Base-by-base conservation (phyloP, 1,140 invertebrate species). In the Lysiphlebus fabarum region DNA sequence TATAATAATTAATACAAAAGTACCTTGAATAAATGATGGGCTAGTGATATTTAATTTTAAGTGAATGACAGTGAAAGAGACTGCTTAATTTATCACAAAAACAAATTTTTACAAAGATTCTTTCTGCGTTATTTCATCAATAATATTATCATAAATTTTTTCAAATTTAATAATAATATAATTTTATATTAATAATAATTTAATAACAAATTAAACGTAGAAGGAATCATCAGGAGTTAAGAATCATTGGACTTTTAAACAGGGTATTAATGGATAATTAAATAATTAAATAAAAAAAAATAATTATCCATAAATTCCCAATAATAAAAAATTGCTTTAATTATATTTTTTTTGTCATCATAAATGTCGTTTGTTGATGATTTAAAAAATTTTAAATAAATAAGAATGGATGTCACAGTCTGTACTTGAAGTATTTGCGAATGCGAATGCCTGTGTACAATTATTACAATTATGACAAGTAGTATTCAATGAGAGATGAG, bases 21-120 rank as follows among this genome's bases (percentile, higher is more conserved):
- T 62, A 62, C 56, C 61, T 62, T 58, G 61, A 55, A 62, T 62
- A 62, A 62, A 62, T 62, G 17, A 17, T 17, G 61, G 56, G 61
- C 61, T 62, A 58, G 61, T 62, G 61, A 62, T 62, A 58, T 37
- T 57, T 48, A 62, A 56, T 56, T 17, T 14, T 50, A 62, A 58
- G 47, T 58, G 45, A 55, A 42, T 50, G 55, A 11, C 40, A 54
- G 17, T 17, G 17, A 17, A 17, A 17, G 17, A 17, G 17, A 17
- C 17, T 17, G 17, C 17, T 3, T 17, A 10, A 36, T n/a, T 36
- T n/a, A 6, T n/a, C 36, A 36, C 34, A 50, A 50, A 50, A 37
- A 8, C 37, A 50, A 36, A 50, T 47, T n/a, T 12, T 14, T 17
- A 8, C 7, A n/a, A 58, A 58, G 49, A 58, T 26, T 26, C 17